These are phyloP conservation scores for Dolomedes plantarius DNA, from an alignment of 2,888 invertebrate species.

Conservation along the genomic window DNA sequence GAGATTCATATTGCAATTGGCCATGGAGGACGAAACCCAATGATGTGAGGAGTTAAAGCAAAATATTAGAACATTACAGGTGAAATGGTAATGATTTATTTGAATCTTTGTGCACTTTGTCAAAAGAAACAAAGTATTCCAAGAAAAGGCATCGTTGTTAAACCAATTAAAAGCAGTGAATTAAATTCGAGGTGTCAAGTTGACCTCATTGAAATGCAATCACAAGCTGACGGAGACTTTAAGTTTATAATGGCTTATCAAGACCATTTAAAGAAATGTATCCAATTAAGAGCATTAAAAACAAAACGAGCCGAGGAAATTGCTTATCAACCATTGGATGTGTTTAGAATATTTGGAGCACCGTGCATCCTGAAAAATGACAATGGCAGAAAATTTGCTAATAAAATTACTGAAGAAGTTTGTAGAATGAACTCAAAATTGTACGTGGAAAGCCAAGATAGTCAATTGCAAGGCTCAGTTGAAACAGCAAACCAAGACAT, in stretches of 20 bases:
- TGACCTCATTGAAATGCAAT: neutral
- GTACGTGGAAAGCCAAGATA: neutral
- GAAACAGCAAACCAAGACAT: slow-evolving; percentile 11
- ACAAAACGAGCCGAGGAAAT: neutral
- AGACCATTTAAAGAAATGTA: neutral
- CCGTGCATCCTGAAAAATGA: neutral
- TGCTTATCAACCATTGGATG: neutral
- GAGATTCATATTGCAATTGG: no score
- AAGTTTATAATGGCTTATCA: neutral
- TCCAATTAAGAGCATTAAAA: neutral
- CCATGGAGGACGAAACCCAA: neutral
- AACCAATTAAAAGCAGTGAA: neutral
- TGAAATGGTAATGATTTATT: neutral
- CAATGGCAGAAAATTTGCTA: no score
- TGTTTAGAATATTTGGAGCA: neutral
- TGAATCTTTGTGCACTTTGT: neutral
- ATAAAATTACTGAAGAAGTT: no score
- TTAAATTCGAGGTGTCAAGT: neutral
- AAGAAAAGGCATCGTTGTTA: neutral
- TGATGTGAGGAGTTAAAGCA: neutral
- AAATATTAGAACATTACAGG: neutral
- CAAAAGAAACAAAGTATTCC: neutral
- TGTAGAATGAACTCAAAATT: no score
- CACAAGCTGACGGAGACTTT: neutral
- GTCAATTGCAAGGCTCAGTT: slow-evolving; percentile 4